Evolutionary conservation across 2,113 vertebrate genomes (phyloP), one percentile per base, ranked within the genome.

Genomic region (Heteronetta atricapilla): DNA sequence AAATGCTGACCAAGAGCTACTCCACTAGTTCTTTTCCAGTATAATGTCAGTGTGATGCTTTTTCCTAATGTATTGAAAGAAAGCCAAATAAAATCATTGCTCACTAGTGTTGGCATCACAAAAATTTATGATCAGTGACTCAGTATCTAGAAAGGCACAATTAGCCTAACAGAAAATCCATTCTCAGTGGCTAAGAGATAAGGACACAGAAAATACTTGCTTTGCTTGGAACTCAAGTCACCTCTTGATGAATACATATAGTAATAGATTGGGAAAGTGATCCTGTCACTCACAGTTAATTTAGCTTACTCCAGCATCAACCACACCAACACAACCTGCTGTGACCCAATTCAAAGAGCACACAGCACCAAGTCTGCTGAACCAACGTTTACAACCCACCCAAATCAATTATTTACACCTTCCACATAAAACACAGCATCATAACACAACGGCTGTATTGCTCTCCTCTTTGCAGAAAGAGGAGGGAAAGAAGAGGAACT

Each of bases 81-180:
- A 84, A 93, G 53, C 1, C 28, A 83, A 50, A 12, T 36, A 29
- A 53, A 77, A 28, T 52, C 26, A 6, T 77, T 29, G 44, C 60
- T 82, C 34, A 26, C 38, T 34, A 4, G 74, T 23, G 4, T 31
- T 13, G 79, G 21, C 63, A 74, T 36, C 19, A 11, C 46, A 94
- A n/a, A 46, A 81, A 34, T 52, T 81, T 63, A 42, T 11, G 2
- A 80, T 63, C 28, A 50, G 25, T 63, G 62, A 90, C 33, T 93
- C 62, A 29, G 1, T 52, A 56, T 29, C 33, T 84, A 72, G 15
- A 77, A 59, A 4, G 13, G 26, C 2, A 6, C 34, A 79, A 68
- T 58, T 29, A 88, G 36, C n/a, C 21, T 50, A 93, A 86, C 4
- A 72, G 29, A 48, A 88, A 86, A 81, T n/a, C 36, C 62, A n/a